Evolutionary conservation across 2,113 vertebrate species (phyloP).

Genomic region (Spizaetus ornatus): DNA sequence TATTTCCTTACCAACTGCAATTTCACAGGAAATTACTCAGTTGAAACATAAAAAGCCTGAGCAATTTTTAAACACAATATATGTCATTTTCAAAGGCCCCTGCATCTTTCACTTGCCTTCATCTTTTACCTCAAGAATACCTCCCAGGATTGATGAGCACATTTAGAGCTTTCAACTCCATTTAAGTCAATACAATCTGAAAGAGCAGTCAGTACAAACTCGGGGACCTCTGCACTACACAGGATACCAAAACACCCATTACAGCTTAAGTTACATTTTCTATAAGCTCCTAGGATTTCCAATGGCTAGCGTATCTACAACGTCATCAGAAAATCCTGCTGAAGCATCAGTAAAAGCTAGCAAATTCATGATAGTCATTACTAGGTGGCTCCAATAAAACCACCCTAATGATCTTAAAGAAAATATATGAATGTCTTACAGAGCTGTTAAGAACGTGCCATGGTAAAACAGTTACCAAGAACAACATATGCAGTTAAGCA

Average conservation of each 20-base stretch:
- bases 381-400: background rate
- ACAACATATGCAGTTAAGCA: background rate
- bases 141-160: background rate
- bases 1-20: background rate
- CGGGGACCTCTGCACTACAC: background rate
- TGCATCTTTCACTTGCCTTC: background rate
- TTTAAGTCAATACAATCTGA: background rate
- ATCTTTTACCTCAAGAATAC: background rate
- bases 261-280: background rate
- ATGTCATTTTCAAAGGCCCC: background rate
- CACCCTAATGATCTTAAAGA: background rate
- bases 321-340: background rate
- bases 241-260: background rate
- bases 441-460: background rate
- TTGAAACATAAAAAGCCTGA: background rate
- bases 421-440: background rate
- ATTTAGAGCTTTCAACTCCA: background rate
- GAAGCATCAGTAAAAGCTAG: background rate
- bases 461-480: background rate
- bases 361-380: background rate
- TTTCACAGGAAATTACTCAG: conserved; percentile 22
- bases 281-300: background rate
- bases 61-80: background rate
- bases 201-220: background rate
- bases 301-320: background rate